Conservation (phyloP, 2,113 vertebrate species). For the Hoplias malabaricus region DNA sequence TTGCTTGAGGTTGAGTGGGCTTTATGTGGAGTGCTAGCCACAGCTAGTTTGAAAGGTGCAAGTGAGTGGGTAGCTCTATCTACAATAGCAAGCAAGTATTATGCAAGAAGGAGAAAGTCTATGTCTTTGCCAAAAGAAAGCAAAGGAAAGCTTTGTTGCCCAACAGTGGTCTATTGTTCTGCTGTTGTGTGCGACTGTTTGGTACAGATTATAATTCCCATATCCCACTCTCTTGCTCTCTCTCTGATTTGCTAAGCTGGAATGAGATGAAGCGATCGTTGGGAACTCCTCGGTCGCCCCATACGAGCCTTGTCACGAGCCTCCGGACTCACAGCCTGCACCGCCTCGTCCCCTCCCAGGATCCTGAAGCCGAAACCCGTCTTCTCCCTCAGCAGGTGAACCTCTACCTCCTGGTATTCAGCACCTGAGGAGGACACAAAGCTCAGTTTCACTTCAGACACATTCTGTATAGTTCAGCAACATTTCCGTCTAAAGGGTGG, state of each 20-base stretch:
- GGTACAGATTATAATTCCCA: neutral
- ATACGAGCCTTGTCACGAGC: constrained; percentile 82
- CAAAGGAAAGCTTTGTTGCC: neutral
- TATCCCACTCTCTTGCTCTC: neutral
- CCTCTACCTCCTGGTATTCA: constrained; percentile 95
- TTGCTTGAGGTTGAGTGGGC: constrained; percentile 14
- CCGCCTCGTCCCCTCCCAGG: constrained; percentile 97
- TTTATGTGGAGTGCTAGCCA: constrained; percentile 33
- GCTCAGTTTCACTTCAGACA: neutral
- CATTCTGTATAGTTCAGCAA: neutral
- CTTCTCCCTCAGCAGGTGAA: constrained; percentile 96
- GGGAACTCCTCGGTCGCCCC: constrained; percentile 69
- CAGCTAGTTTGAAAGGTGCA: constrained; percentile 26
- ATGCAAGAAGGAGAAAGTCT: constrained; percentile 14
- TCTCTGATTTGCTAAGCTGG: constrained; percentile 32
- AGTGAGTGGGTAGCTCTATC: constrained; percentile 25
- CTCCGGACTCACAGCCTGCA: constrained; percentile 95
- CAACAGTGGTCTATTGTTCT: constrained; percentile 14
- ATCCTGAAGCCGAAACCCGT: constrained; percentile 98
- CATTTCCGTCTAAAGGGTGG: neutral
- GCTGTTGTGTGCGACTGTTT: neutral
- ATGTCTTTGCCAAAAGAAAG: constrained; percentile 13
- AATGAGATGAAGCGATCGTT: constrained; percentile 17
- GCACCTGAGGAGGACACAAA: constrained; percentile 69
- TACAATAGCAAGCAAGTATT: constrained; percentile 29